These are phyloP conservation scores for Sceloporus tristichus DNA, from an alignment of 2,113 vertebrate species.

Conservation along the genomic window DNA sequence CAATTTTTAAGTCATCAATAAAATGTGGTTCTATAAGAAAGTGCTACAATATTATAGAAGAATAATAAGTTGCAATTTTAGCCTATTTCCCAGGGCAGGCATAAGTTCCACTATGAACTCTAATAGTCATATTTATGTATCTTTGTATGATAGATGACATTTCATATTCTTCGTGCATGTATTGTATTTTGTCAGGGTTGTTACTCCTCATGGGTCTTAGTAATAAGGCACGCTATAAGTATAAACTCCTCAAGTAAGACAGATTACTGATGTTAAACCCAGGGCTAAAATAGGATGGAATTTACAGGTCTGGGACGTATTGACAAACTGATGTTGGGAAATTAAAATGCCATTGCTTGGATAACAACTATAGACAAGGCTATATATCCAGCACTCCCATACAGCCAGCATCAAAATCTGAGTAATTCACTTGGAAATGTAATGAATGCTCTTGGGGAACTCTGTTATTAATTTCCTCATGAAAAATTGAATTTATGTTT, in stretches of 20 bases:
- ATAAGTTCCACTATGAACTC: background rate
- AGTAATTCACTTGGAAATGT: background rate
- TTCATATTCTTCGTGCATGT: slow-evolving; percentile 10
- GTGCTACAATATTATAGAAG: background rate
- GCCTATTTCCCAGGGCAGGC: background rate
- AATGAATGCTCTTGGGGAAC: slow-evolving; percentile 13
- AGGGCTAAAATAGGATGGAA: background rate
- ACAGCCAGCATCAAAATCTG: background rate
- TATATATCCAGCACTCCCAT: slow-evolving; percentile 12
- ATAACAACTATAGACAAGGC: background rate
- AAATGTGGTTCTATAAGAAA: background rate
- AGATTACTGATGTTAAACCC: slow-evolving; percentile 14
- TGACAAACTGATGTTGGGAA: slow-evolving; percentile 14
- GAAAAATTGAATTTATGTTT: slow-evolving; percentile 19
- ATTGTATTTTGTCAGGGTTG: background rate
- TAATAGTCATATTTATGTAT: background rate
- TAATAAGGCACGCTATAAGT: slow-evolving; percentile 7
- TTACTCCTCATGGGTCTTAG: background rate
- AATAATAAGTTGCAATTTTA: background rate
- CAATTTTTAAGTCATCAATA: background rate
- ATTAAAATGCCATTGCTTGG: slow-evolving; percentile 23
- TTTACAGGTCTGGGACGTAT: slow-evolving; percentile 1
- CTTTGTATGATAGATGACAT: background rate
- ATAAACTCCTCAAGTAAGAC: slow-evolving; percentile 1
- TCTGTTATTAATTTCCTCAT: background rate